These are phyloP conservation scores for Nephila pilipes DNA, from an alignment of 1,140 invertebrate genomes.

Conservation along the genomic window DNA sequence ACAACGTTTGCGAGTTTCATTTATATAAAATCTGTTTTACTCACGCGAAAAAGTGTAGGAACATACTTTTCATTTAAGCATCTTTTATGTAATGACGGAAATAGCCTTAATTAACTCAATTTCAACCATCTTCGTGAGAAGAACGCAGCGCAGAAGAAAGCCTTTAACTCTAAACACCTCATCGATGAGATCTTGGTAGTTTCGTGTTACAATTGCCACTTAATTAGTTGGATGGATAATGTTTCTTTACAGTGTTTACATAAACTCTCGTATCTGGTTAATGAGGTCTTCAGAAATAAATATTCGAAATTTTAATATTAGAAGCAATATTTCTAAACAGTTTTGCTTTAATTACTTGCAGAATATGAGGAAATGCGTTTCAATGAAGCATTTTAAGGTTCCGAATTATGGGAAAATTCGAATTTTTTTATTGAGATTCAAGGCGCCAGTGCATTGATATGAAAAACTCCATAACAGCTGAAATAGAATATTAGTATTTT, in stretches of 20 bases:
- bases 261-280: not conserved
- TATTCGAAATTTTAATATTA: not conserved
- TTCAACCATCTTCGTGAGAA: not conserved
- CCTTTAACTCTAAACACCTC: not conserved
- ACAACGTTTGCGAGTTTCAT: not conserved
- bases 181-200: not conserved
- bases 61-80: not conserved
- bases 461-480: too few species aligned
- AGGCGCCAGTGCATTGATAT: too few species aligned
- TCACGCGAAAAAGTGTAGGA: not conserved
- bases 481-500: too few species aligned
- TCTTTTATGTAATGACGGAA: not conserved
- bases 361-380: too few species aligned
- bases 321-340: too few species aligned
- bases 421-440: too few species aligned
- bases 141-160: not conserved
- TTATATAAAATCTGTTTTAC: not conserved
- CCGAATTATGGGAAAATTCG: too few species aligned
- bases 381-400: too few species aligned
- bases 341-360: too few species aligned
- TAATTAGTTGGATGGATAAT: not conserved
- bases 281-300: not conserved
- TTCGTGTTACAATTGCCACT: not conserved
- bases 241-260: not conserved
- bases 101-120: not conserved